Percentiles rank a stretch among this genome's conserved stretches.
Evolutionary conservation across 2,797 vertebrate genomes (phyloP).

Genomic region (Chloroceryle amazona): DNA sequence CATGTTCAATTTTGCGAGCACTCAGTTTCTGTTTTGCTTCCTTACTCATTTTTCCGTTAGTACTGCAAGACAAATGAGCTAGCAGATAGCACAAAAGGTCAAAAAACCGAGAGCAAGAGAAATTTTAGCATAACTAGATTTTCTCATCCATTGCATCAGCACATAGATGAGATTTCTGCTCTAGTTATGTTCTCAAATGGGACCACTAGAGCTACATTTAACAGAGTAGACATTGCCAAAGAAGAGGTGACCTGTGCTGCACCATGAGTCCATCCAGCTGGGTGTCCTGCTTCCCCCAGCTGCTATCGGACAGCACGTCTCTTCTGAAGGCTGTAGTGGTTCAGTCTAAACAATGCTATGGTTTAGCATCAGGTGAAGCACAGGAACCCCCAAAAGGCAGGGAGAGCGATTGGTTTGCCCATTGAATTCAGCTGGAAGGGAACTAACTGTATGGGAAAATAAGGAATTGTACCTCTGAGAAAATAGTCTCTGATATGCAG

Average conservation of each 20-base stretch:
- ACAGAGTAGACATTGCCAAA: background rate
- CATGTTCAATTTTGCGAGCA: background rate
- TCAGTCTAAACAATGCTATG: background rate
- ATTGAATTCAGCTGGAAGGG: background rate
- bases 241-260: background rate
- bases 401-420: background rate
- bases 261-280: accelerated
- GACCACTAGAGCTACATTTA: background rate
- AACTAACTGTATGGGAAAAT: background rate
- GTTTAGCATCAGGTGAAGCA: background rate
- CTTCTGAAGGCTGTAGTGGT: background rate
- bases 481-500: background rate
- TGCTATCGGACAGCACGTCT: background rate
- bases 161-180: background rate
- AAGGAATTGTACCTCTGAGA: background rate
- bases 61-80: slow-evolving; percentile 26
- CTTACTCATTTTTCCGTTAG: background rate
- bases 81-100: slow-evolving; percentile 25
- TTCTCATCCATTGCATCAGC: background rate
- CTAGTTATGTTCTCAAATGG: background rate
- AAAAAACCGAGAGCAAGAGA: background rate
- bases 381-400: background rate
- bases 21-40: background rate
- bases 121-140: background rate
- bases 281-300: background rate